phyloP scores from a whole-genome alignment of 2,888 invertebrate genomes.

The Rhyacophila evoluta region DNA sequence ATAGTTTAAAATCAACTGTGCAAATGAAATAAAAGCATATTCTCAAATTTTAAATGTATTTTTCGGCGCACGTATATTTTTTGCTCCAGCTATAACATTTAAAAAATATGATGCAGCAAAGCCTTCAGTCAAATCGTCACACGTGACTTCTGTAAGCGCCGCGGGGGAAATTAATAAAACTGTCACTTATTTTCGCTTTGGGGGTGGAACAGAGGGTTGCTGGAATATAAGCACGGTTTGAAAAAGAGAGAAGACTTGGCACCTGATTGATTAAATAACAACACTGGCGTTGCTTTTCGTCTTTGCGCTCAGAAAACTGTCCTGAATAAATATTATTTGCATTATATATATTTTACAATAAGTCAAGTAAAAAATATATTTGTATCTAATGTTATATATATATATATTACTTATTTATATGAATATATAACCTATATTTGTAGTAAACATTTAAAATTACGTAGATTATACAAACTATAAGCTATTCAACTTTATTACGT shows the following conservation, averaged over 20 bases:
- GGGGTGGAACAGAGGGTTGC: conserved; percentile 45
- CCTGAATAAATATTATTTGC: not conserved
- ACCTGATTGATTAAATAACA: conserved; percentile 24
- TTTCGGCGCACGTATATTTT: not conserved
- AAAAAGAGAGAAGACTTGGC: conserved; percentile 11
- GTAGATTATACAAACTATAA: too few species aligned
- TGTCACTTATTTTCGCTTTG: conserved; percentile 74
- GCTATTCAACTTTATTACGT: too few species aligned
- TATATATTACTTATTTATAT: too few species aligned
- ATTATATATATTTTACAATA: too few species aligned
- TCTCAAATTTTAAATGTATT: not conserved
- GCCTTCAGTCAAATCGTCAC: conserved; percentile 43
- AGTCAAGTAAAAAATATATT: too few species aligned
- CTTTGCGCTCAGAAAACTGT: not conserved
- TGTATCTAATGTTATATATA: too few species aligned
- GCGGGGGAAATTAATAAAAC: conserved; percentile 81
- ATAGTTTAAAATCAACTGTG: too few species aligned
- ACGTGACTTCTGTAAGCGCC: conserved; percentile 55
- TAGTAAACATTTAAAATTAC: too few species aligned
- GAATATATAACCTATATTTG: too few species aligned
- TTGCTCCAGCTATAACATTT: not conserved
- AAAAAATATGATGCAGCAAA: conserved; percentile 19
- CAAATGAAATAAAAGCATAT: too few species aligned
- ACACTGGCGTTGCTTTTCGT: not conserved
- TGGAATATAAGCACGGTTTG: conserved; percentile 39